A percentile compares a stretch with the other conserved stretches of the same genome.
Evolutionary conservation across 2,113 vertebrate species (phyloP).

Genomic region (Phocoena sinus): DNA sequence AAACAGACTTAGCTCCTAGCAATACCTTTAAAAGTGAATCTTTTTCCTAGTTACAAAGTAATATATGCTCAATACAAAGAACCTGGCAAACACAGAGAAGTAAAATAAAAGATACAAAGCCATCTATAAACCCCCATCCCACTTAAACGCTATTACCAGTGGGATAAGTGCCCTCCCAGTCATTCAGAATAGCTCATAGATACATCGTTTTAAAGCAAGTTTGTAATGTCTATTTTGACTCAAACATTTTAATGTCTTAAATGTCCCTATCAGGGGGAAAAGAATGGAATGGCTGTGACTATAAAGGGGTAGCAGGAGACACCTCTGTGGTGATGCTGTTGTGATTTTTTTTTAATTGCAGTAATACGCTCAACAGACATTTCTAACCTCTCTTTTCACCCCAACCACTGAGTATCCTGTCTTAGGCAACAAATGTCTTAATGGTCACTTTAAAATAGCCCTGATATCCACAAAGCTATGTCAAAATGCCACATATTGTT

Average conservation of each 20-base stretch:
- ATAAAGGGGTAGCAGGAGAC: neutral
- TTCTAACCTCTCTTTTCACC: neutral
- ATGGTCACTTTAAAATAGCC: neutral
- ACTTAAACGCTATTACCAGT: neutral
- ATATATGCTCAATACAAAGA: neutral
- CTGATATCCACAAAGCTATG: neutral
- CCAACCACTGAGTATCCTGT: neutral
- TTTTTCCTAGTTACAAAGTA: slow-evolving; percentile 23
- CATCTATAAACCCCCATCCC: neutral
- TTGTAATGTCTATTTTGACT: neutral
- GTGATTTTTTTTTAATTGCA: neutral
- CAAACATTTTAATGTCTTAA: slow-evolving; percentile 5
- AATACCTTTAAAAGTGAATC: neutral
- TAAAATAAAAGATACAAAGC: neutral
- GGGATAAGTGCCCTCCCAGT: neutral
- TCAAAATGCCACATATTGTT: neutral
- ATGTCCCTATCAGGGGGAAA: neutral
- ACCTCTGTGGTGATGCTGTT: neutral
- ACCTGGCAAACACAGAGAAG: neutral
- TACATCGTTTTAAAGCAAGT: neutral
- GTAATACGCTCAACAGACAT: neutral
- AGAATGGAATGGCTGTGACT: neutral
- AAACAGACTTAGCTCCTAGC: neutral
- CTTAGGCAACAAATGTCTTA: neutral
- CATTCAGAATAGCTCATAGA: neutral